phyloP scores from a whole-genome alignment of 2,797 vertebrate species.

The Manis crassicaudata region DNA sequence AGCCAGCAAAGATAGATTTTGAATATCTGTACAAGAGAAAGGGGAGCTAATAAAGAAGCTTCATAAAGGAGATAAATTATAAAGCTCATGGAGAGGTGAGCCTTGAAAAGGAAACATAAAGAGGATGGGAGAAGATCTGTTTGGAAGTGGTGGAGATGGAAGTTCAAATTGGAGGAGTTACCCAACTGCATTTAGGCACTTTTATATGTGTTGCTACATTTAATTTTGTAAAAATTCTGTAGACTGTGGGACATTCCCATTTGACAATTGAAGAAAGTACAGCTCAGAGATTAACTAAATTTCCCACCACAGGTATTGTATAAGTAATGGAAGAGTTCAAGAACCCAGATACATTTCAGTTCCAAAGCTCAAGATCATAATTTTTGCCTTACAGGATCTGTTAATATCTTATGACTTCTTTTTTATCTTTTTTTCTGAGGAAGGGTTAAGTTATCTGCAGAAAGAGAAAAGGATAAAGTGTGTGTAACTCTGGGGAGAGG shows the following conservation, averaged over 20 bases:
- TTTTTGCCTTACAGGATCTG: background rate
- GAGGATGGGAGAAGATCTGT: background rate
- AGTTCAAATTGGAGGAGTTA: background rate
- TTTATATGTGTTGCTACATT: background rate
- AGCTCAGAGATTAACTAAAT: background rate
- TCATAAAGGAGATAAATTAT: background rate
- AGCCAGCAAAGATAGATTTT: background rate
- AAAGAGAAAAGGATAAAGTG: background rate
- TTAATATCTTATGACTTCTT: background rate
- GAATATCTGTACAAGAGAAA: background rate
- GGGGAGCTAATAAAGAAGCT: background rate
- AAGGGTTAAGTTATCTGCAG: background rate
- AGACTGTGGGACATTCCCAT: background rate
- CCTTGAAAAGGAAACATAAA: background rate
- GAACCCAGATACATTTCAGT: background rate
- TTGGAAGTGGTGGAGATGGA: background rate
- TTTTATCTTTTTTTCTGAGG: background rate
- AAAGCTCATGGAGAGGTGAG: background rate
- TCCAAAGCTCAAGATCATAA: background rate
- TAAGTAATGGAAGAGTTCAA: background rate
- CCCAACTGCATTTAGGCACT: background rate
- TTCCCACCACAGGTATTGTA: background rate
- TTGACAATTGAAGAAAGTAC: constrained; percentile 24
- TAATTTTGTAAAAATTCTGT: background rate
- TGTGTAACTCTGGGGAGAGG: too few relatives aligned